Conservation (phyloP, 37 sponge, comb jelly and placozoan species). For the Eunapius fragilis region DNA sequence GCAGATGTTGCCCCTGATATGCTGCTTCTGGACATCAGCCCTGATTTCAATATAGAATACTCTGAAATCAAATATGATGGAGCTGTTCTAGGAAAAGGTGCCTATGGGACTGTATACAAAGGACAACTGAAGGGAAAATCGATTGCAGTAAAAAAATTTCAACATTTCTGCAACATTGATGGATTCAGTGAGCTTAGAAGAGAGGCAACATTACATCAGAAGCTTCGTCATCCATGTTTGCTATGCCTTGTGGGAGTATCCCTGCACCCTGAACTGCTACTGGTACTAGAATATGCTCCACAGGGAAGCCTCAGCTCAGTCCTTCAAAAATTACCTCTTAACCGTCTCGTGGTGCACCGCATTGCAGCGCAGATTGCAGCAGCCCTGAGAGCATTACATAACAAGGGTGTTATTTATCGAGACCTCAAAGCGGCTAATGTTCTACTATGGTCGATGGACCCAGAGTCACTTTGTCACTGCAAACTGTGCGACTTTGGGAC, state of each 20-base stretch:
- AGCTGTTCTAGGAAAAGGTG: neutral
- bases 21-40: too few species aligned
- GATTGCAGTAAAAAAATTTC: neutral
- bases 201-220: conserved; percentile 41
- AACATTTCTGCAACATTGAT: neutral
- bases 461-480: conserved; percentile 40
- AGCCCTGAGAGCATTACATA: conserved; percentile 56
- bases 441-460: conserved; percentile 61
- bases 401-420: conserved; percentile 47
- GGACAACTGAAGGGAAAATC: neutral
- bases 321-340: conserved; percentile 22
- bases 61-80: neutral
- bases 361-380: conserved; percentile 69
- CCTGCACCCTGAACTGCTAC: conserved; percentile 38
- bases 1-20: too few species aligned
- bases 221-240: conserved; percentile 50
- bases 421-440: conserved; percentile 76
- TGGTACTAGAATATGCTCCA: conserved; percentile 74
- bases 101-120: neutral
- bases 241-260: conserved; percentile 58
- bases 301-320: conserved; percentile 38
- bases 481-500: conserved; percentile 75
- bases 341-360: conserved; percentile 41
- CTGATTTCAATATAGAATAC: too few species aligned
- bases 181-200: conserved; percentile 24